Evolutionary conservation across 2,113 vertebrate genomes (phyloP).

Genomic region (Strix aluco): DNA sequence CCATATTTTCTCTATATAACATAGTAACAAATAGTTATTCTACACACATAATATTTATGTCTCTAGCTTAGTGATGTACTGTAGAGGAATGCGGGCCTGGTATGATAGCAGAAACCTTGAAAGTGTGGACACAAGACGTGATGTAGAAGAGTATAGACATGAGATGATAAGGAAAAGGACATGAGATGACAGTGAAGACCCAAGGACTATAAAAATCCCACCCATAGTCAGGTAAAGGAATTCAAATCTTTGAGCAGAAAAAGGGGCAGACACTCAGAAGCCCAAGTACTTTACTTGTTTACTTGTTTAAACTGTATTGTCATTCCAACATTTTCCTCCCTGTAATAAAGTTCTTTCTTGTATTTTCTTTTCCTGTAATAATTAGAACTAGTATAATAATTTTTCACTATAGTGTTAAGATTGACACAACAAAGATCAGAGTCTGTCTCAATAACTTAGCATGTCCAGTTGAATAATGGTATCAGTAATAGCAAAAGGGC

Average conservation of each 20-base stretch:
- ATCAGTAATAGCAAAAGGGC: neutral
- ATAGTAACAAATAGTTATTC: neutral
- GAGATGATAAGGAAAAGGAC: neutral
- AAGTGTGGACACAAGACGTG: neutral
- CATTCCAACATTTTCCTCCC: neutral
- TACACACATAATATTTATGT: neutral
- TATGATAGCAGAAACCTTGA: neutral
- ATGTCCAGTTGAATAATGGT: conserved; percentile 20
- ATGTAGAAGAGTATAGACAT: neutral
- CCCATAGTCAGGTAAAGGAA: neutral
- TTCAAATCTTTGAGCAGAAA: neutral
- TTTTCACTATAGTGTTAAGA: neutral
- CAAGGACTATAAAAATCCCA: neutral
- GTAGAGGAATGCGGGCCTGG: neutral
- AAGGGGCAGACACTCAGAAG: neutral
- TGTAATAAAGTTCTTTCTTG: neutral
- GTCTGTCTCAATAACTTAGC: neutral
- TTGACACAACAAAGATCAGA: neutral
- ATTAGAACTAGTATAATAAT: neutral
- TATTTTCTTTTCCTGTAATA: neutral
- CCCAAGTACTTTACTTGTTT: neutral
- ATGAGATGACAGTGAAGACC: neutral
- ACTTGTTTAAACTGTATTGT: neutral
- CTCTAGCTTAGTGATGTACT: neutral
- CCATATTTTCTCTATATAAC: neutral